phyloP scores from a whole-genome alignment of 2,888 invertebrate genomes.

The Xanthia icteritia region DNA sequence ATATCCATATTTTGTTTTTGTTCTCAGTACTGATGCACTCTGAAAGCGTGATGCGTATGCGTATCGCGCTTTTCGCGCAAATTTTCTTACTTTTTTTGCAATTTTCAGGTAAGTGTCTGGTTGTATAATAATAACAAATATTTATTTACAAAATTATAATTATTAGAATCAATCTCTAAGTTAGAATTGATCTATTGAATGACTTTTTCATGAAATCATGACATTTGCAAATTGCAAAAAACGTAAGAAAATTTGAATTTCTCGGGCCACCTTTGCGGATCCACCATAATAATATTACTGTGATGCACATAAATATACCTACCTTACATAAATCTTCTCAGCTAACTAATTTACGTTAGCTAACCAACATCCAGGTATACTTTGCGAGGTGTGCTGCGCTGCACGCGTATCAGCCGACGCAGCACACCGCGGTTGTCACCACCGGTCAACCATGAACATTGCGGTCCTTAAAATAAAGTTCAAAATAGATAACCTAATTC shows the following conservation, averaged over 20 bases:
- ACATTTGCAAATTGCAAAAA: too few relatives aligned
- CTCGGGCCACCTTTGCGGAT: too few relatives aligned
- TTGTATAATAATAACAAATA: too few relatives aligned
- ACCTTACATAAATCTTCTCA: constrained; percentile 7
- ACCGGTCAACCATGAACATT: background rate
- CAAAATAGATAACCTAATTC: background rate
- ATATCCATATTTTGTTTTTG: constrained; percentile 17
- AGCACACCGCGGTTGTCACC: background rate
- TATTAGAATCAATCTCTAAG: too few relatives aligned
- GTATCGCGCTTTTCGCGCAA: too few relatives aligned
- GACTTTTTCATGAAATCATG: too few relatives aligned
- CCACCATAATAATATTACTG: background rate
- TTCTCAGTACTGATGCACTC: constrained; percentile 6
- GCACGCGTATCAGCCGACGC: background rate
- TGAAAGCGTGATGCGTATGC: constrained; percentile 1
- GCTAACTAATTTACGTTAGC: background rate
- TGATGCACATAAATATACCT: constrained; percentile 21
- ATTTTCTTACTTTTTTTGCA: too few relatives aligned
- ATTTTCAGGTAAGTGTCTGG: too few relatives aligned
- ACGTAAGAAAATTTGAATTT: too few relatives aligned
- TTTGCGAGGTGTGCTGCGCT: constrained; percentile 12
- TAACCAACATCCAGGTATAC: background rate
- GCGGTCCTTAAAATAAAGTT: background rate
- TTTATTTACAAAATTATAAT: too few relatives aligned
- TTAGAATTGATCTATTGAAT: too few relatives aligned